Percentiles rank a stretch among this genome's conserved stretches.
Evolutionary conservation across 2,888 invertebrate genomes (phyloP).

Genomic region (Agrochola circellaris): DNA sequence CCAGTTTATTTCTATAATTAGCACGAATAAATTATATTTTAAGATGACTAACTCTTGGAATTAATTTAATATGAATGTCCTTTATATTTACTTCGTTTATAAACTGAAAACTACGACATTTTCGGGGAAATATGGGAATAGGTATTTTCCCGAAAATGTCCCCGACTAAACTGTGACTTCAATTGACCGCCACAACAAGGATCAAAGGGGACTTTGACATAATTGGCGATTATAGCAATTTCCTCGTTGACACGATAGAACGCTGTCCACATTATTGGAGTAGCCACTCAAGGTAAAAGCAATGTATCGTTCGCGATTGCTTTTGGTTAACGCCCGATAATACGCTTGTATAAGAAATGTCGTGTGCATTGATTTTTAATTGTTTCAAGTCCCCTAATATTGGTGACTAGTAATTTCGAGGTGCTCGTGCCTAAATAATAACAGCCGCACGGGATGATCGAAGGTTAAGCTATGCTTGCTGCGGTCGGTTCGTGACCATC

Average conservation of each 20-base stretch:
- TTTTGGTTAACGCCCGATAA: not conserved
- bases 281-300: not conserved
- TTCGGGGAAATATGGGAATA: not conserved
- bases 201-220: constrained; percentile 28
- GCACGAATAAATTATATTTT: not conserved
- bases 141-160: not conserved
- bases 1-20: not conserved
- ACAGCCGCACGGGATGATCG: no score
- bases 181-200: constrained; percentile 19
- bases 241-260: not conserved
- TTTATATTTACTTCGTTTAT: not conserved
- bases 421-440: no score
- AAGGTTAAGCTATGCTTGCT: no score
- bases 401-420: no score
- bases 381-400: not conserved
- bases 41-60: not conserved
- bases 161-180: not conserved
- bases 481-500: no score
- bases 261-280: not conserved
- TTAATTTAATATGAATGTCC: not conserved
- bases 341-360: not conserved
- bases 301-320: not conserved
- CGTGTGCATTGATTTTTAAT: not conserved
- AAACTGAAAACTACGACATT: not conserved
- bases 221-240: constrained; percentile 23